Percentiles rank a stretch among this genome's conserved stretches.
Evolutionary conservation across 2,797 vertebrate species (phyloP).

Genomic region (Pangasius krempfi): DNA sequence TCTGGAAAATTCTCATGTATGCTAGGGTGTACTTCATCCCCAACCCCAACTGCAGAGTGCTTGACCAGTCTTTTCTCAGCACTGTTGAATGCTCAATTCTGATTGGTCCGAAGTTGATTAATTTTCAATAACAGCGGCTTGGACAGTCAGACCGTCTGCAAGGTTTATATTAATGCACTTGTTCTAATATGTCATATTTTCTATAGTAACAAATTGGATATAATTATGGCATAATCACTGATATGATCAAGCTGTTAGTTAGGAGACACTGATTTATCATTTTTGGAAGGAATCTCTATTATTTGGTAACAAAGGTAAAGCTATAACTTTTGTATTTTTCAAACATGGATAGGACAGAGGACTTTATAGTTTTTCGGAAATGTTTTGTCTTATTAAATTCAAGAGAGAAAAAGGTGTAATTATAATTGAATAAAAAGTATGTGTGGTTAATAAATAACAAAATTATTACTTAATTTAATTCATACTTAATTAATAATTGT

Average conservation of each 20-base stretch:
- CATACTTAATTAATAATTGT: too few relatives aligned
- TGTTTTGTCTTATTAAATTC: too few relatives aligned
- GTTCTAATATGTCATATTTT: neutral
- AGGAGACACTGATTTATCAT: neutral
- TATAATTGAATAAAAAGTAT: too few relatives aligned
- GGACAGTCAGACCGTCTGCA: neutral
- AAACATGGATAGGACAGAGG: neutral
- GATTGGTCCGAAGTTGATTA: neutral
- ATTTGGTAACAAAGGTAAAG: neutral
- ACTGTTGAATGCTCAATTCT: neutral
- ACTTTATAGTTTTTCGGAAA: neutral
- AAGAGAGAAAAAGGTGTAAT: too few relatives aligned
- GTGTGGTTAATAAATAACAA: too few relatives aligned
- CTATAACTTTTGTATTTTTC: neutral
- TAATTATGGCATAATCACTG: neutral
- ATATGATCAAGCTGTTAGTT: neutral
- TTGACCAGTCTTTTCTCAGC: neutral
- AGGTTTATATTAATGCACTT: neutral
- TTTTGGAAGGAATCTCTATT: neutral
- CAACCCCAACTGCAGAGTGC: neutral
- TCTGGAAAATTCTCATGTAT: neutral
- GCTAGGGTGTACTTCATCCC: neutral
- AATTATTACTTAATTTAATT: too few relatives aligned
- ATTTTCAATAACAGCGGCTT: neutral
- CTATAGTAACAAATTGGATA: too few relatives aligned